Evolutionary conservation across 2,113 vertebrate species (phyloP).

Genomic region (Oriolus oriolus): DNA sequence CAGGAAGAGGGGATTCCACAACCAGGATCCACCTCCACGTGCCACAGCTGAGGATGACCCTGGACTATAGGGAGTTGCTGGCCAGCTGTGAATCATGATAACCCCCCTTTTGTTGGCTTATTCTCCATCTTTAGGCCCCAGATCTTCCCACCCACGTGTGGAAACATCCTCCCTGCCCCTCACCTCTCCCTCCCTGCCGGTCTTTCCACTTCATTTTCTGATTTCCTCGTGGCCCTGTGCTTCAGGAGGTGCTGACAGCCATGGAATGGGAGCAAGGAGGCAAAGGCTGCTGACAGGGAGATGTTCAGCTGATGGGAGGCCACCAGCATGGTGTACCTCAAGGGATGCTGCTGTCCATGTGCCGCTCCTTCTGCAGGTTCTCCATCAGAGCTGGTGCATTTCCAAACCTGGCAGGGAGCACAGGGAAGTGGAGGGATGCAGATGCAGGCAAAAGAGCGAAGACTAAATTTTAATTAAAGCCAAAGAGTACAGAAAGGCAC

Average conservation of each 20-base stretch:
- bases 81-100: background rate
- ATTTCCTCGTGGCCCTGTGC: background rate
- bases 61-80: background rate
- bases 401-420: background rate
- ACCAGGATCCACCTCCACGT: rapidly evolving
- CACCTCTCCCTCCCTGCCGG: background rate
- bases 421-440: background rate
- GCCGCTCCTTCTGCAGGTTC: background rate
- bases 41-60: background rate
- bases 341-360: background rate
- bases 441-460: background rate
- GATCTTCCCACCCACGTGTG: background rate
- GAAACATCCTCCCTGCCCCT: background rate
- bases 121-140: background rate
- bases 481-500: background rate
- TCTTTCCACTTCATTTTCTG: background rate
- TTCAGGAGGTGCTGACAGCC: background rate
- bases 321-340: background rate
- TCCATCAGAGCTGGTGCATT: background rate
- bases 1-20: background rate
- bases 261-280: background rate
- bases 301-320: background rate
- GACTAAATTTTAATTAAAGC: background rate
- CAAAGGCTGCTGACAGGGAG: background rate
- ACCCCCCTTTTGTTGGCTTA: background rate